Conservation (phyloP, 1,140 invertebrate species). For the Cydia fagiglandana region DNA sequence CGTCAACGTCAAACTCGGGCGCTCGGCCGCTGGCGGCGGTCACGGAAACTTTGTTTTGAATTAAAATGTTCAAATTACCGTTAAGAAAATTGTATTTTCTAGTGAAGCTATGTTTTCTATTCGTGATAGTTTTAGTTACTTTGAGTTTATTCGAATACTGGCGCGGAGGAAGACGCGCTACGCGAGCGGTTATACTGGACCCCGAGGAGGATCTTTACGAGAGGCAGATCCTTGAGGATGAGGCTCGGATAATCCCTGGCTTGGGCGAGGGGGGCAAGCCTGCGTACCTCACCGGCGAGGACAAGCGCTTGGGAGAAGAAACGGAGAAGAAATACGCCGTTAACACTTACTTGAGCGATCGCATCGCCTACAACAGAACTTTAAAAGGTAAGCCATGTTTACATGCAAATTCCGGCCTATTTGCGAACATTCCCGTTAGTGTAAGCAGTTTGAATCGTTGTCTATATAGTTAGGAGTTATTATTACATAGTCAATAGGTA, state of each 20-base stretch:
- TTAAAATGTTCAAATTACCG: slow-evolving; percentile 60
- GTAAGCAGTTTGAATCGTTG: background rate
- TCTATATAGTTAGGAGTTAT: background rate
- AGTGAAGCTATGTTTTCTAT: slow-evolving; percentile 56
- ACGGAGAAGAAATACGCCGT: slow-evolving; percentile 67
- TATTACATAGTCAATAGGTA: background rate
- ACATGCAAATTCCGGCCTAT: slow-evolving; percentile 8
- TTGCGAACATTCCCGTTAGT: background rate
- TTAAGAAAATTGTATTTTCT: slow-evolving; percentile 66
- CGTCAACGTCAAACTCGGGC: slow-evolving; percentile 59
- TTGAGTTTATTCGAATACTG: slow-evolving; percentile 64
- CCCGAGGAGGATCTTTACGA: slow-evolving; percentile 54
- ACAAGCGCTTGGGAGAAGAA: slow-evolving; percentile 60
- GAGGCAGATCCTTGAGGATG: slow-evolving; percentile 62
- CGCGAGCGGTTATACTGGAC: slow-evolving; percentile 46
- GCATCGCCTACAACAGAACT: slow-evolving; percentile 68
- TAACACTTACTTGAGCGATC: slow-evolving; percentile 70
- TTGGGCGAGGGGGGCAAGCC: slow-evolving; percentile 65
- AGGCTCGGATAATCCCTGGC: slow-evolving; percentile 62
- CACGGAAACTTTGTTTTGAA: slow-evolving; percentile 42
- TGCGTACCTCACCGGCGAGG: slow-evolving; percentile 54
- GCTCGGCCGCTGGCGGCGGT: slow-evolving; percentile 37
- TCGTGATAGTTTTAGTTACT: slow-evolving; percentile 58
- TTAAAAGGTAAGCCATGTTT: slow-evolving; percentile 57
- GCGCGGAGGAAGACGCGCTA: slow-evolving; percentile 60